Conservation (phyloP, 2,888 invertebrate species). For the Nomada goodeniana region DNA sequence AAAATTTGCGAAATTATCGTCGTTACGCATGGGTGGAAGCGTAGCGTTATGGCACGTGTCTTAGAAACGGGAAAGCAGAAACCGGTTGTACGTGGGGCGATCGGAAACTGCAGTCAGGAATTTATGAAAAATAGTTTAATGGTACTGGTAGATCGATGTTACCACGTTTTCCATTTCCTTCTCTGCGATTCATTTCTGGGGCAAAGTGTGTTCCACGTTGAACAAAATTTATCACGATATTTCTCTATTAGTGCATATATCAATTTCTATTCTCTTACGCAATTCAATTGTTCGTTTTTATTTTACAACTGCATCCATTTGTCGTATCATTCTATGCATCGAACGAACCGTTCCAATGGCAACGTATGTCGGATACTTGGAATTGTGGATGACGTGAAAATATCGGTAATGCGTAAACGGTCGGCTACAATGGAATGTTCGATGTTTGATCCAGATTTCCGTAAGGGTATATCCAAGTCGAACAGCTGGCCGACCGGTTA, state of each 20-base stretch:
- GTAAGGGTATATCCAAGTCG: slow-evolving; percentile 53
- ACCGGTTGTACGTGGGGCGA: slow-evolving; percentile 60
- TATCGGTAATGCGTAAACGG: slow-evolving; percentile 3
- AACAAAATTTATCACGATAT: background rate
- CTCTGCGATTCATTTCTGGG: background rate
- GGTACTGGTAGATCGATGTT: slow-evolving; percentile 2
- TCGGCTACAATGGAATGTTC: slow-evolving; percentile 42
- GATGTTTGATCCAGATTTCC: slow-evolving; percentile 69
- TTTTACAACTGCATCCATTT: background rate
- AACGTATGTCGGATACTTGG: slow-evolving; percentile 3
- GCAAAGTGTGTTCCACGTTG: background rate
- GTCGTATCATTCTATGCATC: too few relatives aligned
- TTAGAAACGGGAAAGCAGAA: slow-evolving; percentile 46
- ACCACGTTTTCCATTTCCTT: background rate
- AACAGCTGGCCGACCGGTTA: slow-evolving; percentile 61
- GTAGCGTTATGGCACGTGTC: slow-evolving; percentile 65
- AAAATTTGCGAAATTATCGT: slow-evolving; percentile 62
- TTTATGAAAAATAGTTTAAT: slow-evolving; percentile 38
- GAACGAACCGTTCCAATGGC: too few relatives aligned
- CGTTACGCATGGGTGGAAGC: slow-evolving; percentile 60
- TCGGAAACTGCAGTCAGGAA: slow-evolving; percentile 45
- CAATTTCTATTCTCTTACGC: background rate
- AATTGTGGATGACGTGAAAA: slow-evolving; percentile 15
- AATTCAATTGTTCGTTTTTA: background rate
- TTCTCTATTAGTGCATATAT: background rate